Base-by-base conservation (phyloP, 2,888 invertebrate genomes). In the Sinodicranocentrus sp. region DNA sequence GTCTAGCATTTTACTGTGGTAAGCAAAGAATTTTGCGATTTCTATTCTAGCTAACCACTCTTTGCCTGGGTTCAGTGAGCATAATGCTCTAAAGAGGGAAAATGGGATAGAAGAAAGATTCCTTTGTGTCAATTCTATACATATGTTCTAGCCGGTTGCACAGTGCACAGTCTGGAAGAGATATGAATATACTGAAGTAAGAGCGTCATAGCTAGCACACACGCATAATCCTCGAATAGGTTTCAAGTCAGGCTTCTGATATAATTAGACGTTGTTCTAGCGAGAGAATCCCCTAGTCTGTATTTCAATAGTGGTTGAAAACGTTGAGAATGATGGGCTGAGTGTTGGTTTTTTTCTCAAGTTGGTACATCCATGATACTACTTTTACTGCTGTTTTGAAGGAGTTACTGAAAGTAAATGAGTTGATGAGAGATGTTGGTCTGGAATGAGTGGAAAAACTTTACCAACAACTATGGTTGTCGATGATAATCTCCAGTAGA, bases 191-290 rank as follows among this genome's bases (percentile, higher is more conserved):
- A n/a, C n/a, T n/a, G n/a, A n/a, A n/a, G n/a, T n/a, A 63, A 63
- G 13, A 39, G 63, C 33, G 17, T 25, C 10, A 39, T 39, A 33
- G 39, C 48, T 25, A 26, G 19, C 65, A 61, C 23, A 71, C 71
- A 71, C 23, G 13, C 52, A 44, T 52, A 21, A n/a, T n/a, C 13
- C 39, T 39, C 39, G 28, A 75, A 21, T 77, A 67, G 76, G 43
- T 77, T 70, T 43, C 70, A 71, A 71, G 71, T 71, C 79, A 54
- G 61, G n/a, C n/a, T 61, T 48, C 71, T 79, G 48, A 71, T 79
- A 79, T 79, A 79, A 79, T 79, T 79, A 79, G 61, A 44, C 70
- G 54, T 76, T 76, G 6, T 39, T 13, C 39, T n/a, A n/a, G n/a
- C n/a, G n/a, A n/a, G n/a, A n/a, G n/a, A n/a, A n/a, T n/a, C n/a